Evolutionary conservation across 2,113 vertebrate species (phyloP).

Genomic region (Equus quagga): DNA sequence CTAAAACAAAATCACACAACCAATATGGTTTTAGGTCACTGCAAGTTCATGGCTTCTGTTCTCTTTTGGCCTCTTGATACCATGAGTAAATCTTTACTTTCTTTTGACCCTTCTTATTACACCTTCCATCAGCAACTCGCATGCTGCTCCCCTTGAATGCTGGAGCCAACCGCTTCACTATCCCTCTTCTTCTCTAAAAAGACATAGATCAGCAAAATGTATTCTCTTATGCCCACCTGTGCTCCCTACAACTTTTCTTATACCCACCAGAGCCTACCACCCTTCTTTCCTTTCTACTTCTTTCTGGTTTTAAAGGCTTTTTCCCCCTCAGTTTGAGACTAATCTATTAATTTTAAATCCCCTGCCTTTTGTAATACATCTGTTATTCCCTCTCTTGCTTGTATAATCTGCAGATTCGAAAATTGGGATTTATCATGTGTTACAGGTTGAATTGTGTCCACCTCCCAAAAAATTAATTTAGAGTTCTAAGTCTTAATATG

Average conservation of each 20-base stretch:
- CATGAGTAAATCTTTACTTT: background rate
- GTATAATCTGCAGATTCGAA: background rate
- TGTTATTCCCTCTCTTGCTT: background rate
- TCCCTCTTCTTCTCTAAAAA: background rate
- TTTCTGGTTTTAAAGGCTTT: too few species aligned
- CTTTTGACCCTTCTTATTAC: background rate
- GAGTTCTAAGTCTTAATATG: background rate
- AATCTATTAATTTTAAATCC: background rate
- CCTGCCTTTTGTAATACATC: background rate
- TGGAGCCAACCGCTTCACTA: too few species aligned
- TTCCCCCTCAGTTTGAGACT: background rate
- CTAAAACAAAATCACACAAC: background rate
- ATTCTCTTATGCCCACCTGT: background rate
- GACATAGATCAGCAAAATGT: background rate
- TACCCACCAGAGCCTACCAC: background rate
- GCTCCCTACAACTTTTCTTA: background rate
- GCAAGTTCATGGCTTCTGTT: background rate
- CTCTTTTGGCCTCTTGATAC: background rate
- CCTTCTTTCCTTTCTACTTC: background rate
- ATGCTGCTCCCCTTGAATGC: background rate
- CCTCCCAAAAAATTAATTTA: background rate
- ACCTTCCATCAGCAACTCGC: background rate
- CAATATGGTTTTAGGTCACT: background rate
- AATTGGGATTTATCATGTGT: background rate
- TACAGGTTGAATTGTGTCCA: background rate